These are phyloP conservation scores for Drosophila niveifrons DNA, from an alignment of 2,888 invertebrate genomes.

Conservation along the genomic window DNA sequence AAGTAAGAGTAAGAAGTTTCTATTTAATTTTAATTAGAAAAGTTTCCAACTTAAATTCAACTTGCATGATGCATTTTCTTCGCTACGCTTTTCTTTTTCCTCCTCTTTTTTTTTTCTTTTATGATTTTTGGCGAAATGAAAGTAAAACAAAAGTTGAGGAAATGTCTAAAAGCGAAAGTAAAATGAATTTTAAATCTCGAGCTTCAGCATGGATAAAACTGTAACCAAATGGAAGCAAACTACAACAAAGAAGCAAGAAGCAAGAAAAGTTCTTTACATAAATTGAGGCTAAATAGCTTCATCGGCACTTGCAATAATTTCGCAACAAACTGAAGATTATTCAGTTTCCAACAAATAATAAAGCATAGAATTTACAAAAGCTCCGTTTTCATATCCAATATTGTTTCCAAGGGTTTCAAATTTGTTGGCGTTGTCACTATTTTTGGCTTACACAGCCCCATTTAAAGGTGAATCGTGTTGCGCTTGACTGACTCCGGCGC, in stretches of 20 bases:
- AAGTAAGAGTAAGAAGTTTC: conserved; percentile 54
- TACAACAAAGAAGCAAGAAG: conserved; percentile 4
- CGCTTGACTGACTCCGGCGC: background rate
- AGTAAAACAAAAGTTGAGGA: conserved; percentile 57
- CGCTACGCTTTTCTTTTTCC: conserved; percentile 18
- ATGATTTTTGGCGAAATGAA: conserved; percentile 47
- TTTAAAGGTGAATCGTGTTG: background rate
- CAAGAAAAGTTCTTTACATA: conserved; percentile 18
- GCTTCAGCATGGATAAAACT: conserved; percentile 38
- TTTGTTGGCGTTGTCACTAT: background rate
- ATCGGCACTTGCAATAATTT: background rate
- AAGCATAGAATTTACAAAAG: background rate
- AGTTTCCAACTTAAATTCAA: conserved; percentile 75
- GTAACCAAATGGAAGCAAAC: conserved; percentile 26
- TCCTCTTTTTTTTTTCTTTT: conserved; percentile 10
- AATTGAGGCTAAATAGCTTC: conserved; percentile 10
- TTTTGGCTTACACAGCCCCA: background rate
- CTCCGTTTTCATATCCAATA: background rate
- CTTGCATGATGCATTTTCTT: conserved; percentile 54
- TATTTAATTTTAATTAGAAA: conserved; percentile 79
- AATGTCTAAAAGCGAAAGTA: conserved; percentile 36
- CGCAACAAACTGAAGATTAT: background rate
- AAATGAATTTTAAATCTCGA: conserved; percentile 19
- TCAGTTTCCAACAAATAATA: background rate
- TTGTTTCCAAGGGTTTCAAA: background rate